Conservation (phyloP, 1,140 invertebrate genomes). For the Macrobrachium nipponense region DNA sequence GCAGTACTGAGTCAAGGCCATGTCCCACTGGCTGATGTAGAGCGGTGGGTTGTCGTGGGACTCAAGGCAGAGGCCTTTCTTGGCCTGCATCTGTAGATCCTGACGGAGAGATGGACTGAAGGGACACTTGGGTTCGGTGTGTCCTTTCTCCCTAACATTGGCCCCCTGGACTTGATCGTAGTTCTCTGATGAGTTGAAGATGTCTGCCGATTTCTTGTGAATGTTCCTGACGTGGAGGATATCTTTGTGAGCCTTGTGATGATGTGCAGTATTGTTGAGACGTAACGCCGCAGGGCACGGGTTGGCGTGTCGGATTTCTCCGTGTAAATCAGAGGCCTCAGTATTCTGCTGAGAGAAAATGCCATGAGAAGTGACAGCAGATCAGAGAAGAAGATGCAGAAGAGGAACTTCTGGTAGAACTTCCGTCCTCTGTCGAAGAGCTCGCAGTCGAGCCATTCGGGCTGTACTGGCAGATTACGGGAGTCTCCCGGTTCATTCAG, state of each 20-base stretch:
- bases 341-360: constrained; percentile 66
- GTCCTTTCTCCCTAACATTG: constrained; percentile 68
- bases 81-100: constrained; percentile 1
- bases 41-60: constrained; percentile 50
- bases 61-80: neutral
- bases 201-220: constrained; percentile 68
- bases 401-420: constrained; percentile 49
- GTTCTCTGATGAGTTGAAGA: constrained; percentile 67
- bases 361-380: constrained; percentile 43
- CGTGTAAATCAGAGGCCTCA: constrained; percentile 70
- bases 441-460: constrained; percentile 50
- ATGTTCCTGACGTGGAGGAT: constrained; percentile 69
- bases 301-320: constrained; percentile 69
- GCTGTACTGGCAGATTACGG: constrained; percentile 24
- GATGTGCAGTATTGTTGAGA: constrained; percentile 79
- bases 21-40: constrained; percentile 79
- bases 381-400: constrained; percentile 53
- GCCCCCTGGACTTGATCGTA: constrained; percentile 70
- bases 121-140: constrained; percentile 23
- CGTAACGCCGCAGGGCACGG: constrained; percentile 81
- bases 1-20: constrained; percentile 77
- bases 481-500: constrained; percentile 49
- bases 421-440: constrained; percentile 36
- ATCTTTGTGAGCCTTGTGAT: constrained; percentile 69
- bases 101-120: constrained; percentile 5